Evolutionary conservation across 2,113 vertebrate species (phyloP).

Genomic region (Haemorhous mexicanus): DNA sequence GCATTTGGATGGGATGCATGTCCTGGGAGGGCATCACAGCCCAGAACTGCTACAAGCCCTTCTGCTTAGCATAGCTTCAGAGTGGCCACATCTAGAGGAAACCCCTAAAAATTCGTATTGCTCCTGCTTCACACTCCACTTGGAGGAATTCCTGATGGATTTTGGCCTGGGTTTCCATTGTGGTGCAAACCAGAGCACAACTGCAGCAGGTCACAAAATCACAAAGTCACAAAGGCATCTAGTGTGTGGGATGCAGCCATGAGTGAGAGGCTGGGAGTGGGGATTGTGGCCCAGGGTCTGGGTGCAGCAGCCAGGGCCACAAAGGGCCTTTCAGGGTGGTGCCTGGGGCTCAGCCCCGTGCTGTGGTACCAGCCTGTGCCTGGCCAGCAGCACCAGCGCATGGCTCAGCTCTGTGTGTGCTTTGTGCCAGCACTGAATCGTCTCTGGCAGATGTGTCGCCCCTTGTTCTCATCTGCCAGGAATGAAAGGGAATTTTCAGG

Average conservation of each 20-base stretch:
- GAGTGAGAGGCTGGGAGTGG: rapidly evolving
- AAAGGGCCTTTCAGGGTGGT: background rate
- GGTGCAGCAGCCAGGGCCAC: background rate
- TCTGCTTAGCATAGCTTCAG: background rate
- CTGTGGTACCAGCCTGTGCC: background rate
- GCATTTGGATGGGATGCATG: rapidly evolving
- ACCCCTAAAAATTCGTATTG: rapidly evolving
- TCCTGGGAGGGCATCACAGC: background rate
- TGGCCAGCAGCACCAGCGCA: rapidly evolving
- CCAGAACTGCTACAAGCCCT: background rate
- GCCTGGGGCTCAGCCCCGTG: background rate
- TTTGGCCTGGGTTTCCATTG: background rate
- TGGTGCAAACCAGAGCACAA: background rate
- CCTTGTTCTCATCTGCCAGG: background rate
- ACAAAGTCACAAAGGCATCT: background rate
- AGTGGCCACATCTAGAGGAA: background rate
- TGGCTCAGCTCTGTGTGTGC: rapidly evolving
- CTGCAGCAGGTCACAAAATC: background rate
- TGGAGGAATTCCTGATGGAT: background rate
- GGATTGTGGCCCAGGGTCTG: rapidly evolving
- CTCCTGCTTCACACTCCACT: background rate
- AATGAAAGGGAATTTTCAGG: background rate
- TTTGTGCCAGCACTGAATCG: background rate
- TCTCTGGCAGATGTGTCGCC: rapidly evolving
- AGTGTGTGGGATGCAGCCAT: rapidly evolving